These are phyloP conservation scores for Dryobota labecula DNA, from an alignment of 2,888 invertebrate genomes.

Conservation along the genomic window DNA sequence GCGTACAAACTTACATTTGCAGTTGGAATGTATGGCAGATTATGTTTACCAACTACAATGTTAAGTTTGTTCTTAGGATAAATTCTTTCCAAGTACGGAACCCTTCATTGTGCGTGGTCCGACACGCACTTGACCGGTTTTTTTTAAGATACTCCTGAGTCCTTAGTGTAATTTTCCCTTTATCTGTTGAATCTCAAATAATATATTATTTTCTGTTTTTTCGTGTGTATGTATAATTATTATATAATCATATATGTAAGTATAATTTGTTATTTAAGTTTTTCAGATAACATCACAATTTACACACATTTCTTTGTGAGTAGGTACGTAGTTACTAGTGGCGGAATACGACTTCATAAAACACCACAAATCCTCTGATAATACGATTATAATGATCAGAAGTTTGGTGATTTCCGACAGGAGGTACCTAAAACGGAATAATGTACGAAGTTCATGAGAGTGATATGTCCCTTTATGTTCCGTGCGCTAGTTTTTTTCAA, in stretches of 20 bases:
- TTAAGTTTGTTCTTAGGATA: too few species aligned
- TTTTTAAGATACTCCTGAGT: neutral
- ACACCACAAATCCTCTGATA: neutral
- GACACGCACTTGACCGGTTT: too few species aligned
- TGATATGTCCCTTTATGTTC: constrained; percentile 38
- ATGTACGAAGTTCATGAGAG: constrained; percentile 14
- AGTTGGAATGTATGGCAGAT: too few species aligned
- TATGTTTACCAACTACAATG: too few species aligned
- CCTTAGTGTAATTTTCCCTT: neutral
- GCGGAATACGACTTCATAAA: neutral
- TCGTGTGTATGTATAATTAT: too few species aligned
- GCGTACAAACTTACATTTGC: too few species aligned
- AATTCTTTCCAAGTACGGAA: too few species aligned
- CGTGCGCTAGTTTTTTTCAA: constrained; percentile 61
- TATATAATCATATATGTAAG: too few species aligned
- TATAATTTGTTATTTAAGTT: neutral
- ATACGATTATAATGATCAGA: constrained; percentile 6
- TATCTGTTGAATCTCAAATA: neutral
- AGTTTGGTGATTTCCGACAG: constrained; percentile 10
- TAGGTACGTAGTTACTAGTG: neutral
- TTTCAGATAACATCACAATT: neutral
- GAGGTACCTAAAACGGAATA: constrained; percentile 9
- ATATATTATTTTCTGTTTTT: neutral
- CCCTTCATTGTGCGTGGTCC: too few species aligned
- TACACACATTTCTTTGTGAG: neutral